Base-by-base conservation (phyloP, 2,888 invertebrate genomes). In the Agrypnus murinus region DNA sequence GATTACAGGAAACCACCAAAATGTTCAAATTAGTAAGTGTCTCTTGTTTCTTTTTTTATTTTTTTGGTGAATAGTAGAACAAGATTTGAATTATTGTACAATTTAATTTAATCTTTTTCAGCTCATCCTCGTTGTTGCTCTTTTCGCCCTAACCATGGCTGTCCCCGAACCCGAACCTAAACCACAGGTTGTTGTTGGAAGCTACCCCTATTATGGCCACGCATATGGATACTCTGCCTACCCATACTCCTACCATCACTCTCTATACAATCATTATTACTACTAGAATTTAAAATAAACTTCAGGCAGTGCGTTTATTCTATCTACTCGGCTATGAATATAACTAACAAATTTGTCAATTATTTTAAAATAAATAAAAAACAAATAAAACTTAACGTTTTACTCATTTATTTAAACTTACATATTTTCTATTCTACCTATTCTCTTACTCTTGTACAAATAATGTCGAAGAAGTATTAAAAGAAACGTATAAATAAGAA, bases 61-160 rank as follows among this genome's bases (percentile, higher is more conserved):
- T 8, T n/a, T 38, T 38, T 38, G n/a, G 7, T n/a, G 1, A 38
- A 34, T 34, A 9, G 6, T 34, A n/a, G n/a, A 25, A 25, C 25
- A 25, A 25, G 3, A 25, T 25, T 3, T 5, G 5, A 5, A 3
- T 25, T 25, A 25, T 5, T 25, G 3, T 25, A 25, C 5, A 25
- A 25, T 5, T 3, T 25, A 25, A 25, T 25, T 25, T n/a, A n/a
- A n/a, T 25, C 25, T 38, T 10, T 60, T 43, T 60, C 78, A 81
- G 7, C 84, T 89, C 89, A 84, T 88, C 80, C 82, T 87, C 57
- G 78, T 89, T 80, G 32, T 36, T 10, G 50, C 53, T 17, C 84
- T 88, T 81, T 89, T 88, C 74, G 80, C 89, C 75, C 78, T 88
- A 86, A 88, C 88, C 60, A 84, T 87, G 79, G 89, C 88, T 55